Evolutionary conservation across 2,113 vertebrate species (phyloP).

Genomic region (Neolamprologus devosi): DNA sequence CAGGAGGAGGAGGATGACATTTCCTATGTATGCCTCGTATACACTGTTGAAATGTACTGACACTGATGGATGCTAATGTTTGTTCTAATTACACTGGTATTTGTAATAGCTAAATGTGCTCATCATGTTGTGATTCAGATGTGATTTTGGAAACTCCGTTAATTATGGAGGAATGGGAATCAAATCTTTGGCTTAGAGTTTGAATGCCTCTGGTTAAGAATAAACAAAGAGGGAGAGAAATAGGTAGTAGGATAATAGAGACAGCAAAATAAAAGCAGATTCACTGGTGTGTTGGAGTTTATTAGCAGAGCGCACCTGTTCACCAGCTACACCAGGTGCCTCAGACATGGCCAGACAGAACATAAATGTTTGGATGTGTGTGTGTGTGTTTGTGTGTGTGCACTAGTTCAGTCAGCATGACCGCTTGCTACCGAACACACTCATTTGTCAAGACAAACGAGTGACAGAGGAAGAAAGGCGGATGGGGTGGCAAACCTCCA

Average conservation of each 20-base stretch:
- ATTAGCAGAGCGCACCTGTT: slow-evolving; percentile 5
- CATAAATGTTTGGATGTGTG: neutral
- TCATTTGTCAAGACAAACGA: slow-evolving; percentile 57
- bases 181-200: neutral
- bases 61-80: neutral
- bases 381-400: neutral
- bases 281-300: neutral
- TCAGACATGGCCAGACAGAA: neutral
- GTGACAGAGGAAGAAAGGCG: neutral
- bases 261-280: neutral
- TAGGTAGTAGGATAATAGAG: neutral
- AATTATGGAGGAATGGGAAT: neutral
- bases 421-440: slow-evolving; percentile 26
- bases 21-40: neutral
- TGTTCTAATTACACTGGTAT: neutral
- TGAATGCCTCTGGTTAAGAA: neutral
- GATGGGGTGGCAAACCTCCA: slow-evolving; percentile 19
- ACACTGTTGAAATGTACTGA: neutral
- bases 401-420: neutral
- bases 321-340: neutral
- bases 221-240: neutral
- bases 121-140: neutral
- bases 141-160: neutral
- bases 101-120: neutral
- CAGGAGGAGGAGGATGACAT: neutral